Evolutionary conservation across 2,113 vertebrate species (phyloP).

Genomic region (Amphiprion ocellaris): DNA sequence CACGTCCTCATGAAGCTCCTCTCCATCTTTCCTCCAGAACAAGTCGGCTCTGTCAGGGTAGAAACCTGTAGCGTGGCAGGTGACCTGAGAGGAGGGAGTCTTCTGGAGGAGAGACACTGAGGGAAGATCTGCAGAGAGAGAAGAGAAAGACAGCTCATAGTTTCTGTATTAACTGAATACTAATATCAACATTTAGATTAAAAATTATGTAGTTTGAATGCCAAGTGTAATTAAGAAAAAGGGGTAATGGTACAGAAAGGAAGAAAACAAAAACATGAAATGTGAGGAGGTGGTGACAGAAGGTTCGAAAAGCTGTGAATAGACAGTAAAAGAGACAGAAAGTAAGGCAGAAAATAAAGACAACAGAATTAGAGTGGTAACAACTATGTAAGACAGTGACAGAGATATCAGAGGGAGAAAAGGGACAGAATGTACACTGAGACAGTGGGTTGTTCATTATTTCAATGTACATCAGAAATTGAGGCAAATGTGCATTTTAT

Average conservation of each 20-base stretch:
- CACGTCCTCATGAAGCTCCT: background rate
- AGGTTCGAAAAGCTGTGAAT: background rate
- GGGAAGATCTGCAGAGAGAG: constrained; percentile 4
- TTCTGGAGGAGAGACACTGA: constrained; percentile 62
- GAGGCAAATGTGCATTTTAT: background rate
- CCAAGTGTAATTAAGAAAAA: too few relatives aligned
- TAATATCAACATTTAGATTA: background rate
- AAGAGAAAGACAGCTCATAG: background rate
- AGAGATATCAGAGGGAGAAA: background rate
- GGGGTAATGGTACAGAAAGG: background rate
- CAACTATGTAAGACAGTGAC: too few relatives aligned
- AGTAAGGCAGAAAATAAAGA: too few relatives aligned
- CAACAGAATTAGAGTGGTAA: too few relatives aligned
- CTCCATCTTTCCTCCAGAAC: background rate
- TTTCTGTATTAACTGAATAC: too few relatives aligned
- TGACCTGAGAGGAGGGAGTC: constrained; percentile 51
- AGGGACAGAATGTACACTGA: background rate
- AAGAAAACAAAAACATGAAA: background rate
- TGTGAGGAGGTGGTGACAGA: background rate
- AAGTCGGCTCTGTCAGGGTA: constrained; percentile 26
- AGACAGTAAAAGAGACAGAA: background rate
- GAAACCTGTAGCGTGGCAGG: constrained; percentile 61
- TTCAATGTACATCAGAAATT: background rate
- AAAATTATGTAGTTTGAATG: too few relatives aligned
- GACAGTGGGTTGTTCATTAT: background rate